These are phyloP conservation scores for Engraulis encrasicolus DNA, from an alignment of 2,113 vertebrate genomes.

Conservation along the genomic window DNA sequence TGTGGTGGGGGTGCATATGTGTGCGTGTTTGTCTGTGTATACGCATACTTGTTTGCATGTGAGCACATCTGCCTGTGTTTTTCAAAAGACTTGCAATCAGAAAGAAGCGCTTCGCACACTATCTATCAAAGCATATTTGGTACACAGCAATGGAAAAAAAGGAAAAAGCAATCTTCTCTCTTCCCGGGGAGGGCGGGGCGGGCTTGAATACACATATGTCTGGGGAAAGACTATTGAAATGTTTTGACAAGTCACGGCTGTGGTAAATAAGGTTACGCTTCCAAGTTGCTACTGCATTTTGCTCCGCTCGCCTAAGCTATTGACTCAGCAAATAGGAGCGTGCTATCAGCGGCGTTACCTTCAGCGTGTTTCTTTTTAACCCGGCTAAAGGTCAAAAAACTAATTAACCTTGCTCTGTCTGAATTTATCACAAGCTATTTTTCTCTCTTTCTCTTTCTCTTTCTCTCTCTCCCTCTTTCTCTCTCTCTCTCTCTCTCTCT, in stretches of 20 bases:
- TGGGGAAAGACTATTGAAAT: constrained; percentile 60
- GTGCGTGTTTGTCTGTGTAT: too few relatives aligned
- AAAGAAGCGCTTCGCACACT: constrained; percentile 47
- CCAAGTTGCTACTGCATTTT: constrained; percentile 61
- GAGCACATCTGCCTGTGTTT: not conserved
- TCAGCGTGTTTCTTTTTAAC: constrained; percentile 71
- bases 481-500: not conserved
- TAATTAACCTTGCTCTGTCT: constrained; percentile 77
- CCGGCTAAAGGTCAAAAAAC: constrained; percentile 72
- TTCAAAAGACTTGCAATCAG: constrained; percentile 19
- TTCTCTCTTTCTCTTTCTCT: not conserved
- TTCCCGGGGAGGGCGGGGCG: constrained; percentile 39
- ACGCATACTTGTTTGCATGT: too few relatives aligned
- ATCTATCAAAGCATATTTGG: constrained; percentile 46
- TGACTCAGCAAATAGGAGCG: constrained; percentile 68
- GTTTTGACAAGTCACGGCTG: constrained; percentile 61
- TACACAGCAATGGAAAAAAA: too few relatives aligned
- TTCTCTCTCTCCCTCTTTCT: not conserved
- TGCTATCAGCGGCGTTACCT: constrained; percentile 61
- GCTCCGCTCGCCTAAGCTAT: constrained; percentile 57
- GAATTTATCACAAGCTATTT: constrained; percentile 60
- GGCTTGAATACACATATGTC: constrained; percentile 47
- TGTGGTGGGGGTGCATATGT: too few relatives aligned
- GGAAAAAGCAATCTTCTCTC: constrained; percentile 42
- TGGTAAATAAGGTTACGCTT: constrained; percentile 69